Conservation (phyloP, 2,888 invertebrate genomes). For the Toxonevra muliebris region DNA sequence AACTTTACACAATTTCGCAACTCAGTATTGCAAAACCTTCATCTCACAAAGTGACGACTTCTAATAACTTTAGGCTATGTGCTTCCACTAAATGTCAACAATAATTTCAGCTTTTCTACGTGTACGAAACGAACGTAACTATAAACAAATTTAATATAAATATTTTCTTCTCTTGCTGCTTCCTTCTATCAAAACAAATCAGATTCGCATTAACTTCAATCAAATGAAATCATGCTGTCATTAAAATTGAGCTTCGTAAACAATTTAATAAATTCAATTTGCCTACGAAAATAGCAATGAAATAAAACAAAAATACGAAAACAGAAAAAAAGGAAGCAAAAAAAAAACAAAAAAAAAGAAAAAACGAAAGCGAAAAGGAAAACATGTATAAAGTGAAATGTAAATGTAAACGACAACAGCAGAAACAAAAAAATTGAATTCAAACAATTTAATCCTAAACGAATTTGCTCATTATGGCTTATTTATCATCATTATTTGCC, state of each 20-base stretch:
- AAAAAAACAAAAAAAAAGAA: not conserved
- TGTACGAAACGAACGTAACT: no score
- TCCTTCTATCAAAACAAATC: no score
- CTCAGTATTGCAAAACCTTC: no score
- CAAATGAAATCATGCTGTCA: slow-evolving; percentile 6
- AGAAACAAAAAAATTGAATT: slow-evolving; percentile 4
- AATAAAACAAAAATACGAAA: not conserved
- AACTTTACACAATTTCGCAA: no score
- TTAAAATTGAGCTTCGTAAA: slow-evolving; percentile 14
- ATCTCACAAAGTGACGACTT: no score
- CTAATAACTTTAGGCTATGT: no score
- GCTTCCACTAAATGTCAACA: no score
- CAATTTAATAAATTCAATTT: slow-evolving; percentile 25
- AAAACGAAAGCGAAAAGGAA: no score
- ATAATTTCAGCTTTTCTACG: no score
- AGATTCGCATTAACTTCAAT: slow-evolving; percentile 7
- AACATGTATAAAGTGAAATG: slow-evolving; percentile 1
- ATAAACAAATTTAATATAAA: no score
- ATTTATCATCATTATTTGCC: slow-evolving; percentile 22
- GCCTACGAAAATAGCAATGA: slow-evolving; percentile 9
- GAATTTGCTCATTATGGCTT: slow-evolving; percentile 22
- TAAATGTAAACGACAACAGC: not conserved
- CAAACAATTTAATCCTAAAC: slow-evolving; percentile 23
- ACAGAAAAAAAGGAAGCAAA: not conserved
- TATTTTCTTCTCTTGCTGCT: no score